Evolutionary conservation across 2,797 vertebrate genomes (phyloP), one percentile per base, ranked within the genome.

Genomic region (Acanthiza pusilla): DNA sequence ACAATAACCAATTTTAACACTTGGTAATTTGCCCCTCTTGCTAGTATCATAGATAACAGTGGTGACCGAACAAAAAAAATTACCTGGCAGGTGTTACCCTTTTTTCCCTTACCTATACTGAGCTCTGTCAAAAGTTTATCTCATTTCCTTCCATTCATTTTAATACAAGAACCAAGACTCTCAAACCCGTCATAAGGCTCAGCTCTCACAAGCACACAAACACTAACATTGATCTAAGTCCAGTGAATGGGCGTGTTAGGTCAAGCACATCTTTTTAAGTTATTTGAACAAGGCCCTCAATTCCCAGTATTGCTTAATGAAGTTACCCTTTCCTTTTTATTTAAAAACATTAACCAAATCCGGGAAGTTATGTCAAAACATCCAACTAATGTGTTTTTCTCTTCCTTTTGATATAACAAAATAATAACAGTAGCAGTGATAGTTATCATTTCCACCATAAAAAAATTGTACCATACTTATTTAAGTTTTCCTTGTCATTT

Each of bases 181-280:
- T 86, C 42, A 78, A 84, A 30, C 8, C n/a, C n/a, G 51, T 71
- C 61, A 6, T 68, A 72, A 67, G n/a, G 21, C 38, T 40, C 38
- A 65, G 50, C 50, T n/a, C 13, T 78, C 36, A 84, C 30, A 66
- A 55, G 12, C 4, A 13, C 25, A 51, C 7, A 70, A 81, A 58
- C 5, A 27, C 5, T 16, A 45, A 27, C 10, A 7, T 66, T 75
- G 43, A 18, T 29, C 12, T 13, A 66, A 81, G 26, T 45, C 27
- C 26, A 60, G 3, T 30, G 4, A 91, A 36, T 30, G 17, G 0
- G 0, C 5, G 2, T 11, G 4, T 76, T 85, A 67, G 21, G 14
- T 55, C 0, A 0, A 85, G 40, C 2, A 13, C 16, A 5, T 70
- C 3, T 32, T 79, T 72, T 9, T 22, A 40, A 38, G 7, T 47